phyloP scores from a whole-genome alignment of 2,888 invertebrate species.

The Mesorhabditis spiculigera region DNA sequence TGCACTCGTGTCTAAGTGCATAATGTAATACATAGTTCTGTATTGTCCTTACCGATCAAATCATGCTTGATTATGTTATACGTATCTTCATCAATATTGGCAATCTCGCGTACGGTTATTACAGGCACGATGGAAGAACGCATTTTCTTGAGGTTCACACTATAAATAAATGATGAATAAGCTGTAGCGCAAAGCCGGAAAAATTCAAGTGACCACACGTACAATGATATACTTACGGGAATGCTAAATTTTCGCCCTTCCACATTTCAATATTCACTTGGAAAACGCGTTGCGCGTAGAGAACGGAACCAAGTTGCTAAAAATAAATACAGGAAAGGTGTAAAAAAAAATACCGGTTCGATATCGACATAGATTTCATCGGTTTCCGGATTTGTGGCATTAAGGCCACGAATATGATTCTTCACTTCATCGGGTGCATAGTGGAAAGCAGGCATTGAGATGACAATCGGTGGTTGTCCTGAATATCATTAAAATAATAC shows the following conservation, averaged over 20 bases:
- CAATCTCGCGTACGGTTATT: conserved; percentile 32
- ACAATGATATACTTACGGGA: conserved; percentile 42
- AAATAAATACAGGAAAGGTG: conserved; percentile 10
- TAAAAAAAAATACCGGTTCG: conserved; percentile 39
- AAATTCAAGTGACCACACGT: neutral
- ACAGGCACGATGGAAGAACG: conserved; percentile 46
- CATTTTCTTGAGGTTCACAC: conserved; percentile 36
- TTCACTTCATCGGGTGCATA: conserved; percentile 40
- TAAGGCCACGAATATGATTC: conserved; percentile 40
- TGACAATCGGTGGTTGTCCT: conserved; percentile 54
- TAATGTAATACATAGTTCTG: neutral
- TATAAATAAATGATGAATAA: conserved; percentile 9
- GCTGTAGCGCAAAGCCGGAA: neutral
- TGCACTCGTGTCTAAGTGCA: neutral
- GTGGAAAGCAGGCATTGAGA: conserved; percentile 54
- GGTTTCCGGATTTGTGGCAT: conserved; percentile 33
- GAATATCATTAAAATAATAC: conserved; percentile 3
- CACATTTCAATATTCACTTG: conserved; percentile 53
- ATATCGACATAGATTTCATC: conserved; percentile 53
- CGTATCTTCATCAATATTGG: conserved; percentile 47
- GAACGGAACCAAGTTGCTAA: conserved; percentile 36
- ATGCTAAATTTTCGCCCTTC: conserved; percentile 48
- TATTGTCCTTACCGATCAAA: neutral
- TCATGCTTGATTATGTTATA: neutral
- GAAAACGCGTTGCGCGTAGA: conserved; percentile 33